phyloP scores from a whole-genome alignment of 2,113 vertebrate genomes.

The Poecile atricapillus region DNA sequence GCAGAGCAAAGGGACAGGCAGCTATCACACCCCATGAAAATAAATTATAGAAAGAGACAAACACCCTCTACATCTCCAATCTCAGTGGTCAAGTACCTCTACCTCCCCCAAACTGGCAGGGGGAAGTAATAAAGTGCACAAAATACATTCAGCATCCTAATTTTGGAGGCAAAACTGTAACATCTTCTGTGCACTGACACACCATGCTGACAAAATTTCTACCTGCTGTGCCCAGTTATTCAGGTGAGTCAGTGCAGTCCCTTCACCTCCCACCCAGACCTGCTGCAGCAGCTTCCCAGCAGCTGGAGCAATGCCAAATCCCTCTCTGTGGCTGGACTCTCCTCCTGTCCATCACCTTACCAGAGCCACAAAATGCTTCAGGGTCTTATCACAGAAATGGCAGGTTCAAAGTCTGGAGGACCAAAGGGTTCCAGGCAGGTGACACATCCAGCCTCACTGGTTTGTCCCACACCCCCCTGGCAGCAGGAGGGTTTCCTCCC shows the following conservation, averaged over 20 bases:
- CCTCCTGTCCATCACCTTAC: rapidly evolving
- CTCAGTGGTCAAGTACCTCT: background rate
- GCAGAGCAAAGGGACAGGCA: background rate
- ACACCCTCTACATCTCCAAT: background rate
- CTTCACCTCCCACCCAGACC: background rate
- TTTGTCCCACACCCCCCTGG: background rate
- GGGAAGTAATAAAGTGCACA: background rate
- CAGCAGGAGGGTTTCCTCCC: background rate
- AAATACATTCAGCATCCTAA: background rate
- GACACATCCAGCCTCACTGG: background rate
- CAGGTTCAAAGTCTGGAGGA: background rate
- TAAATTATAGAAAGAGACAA: background rate
- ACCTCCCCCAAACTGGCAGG: background rate
- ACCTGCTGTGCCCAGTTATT: background rate
- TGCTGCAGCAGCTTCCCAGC: background rate
- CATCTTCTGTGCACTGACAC: background rate
- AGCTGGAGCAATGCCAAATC: rapidly evolving
- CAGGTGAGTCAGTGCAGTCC: background rate
- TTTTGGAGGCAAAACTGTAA: background rate
- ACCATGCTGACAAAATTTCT: background rate
- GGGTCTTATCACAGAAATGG: background rate
- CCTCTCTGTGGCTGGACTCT: background rate
- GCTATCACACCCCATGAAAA: background rate
- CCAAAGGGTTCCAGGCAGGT: background rate
- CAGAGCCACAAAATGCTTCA: background rate